These are phyloP conservation scores for Oligia latruncula DNA, from an alignment of 2,888 invertebrate genomes.

Conservation along the genomic window DNA sequence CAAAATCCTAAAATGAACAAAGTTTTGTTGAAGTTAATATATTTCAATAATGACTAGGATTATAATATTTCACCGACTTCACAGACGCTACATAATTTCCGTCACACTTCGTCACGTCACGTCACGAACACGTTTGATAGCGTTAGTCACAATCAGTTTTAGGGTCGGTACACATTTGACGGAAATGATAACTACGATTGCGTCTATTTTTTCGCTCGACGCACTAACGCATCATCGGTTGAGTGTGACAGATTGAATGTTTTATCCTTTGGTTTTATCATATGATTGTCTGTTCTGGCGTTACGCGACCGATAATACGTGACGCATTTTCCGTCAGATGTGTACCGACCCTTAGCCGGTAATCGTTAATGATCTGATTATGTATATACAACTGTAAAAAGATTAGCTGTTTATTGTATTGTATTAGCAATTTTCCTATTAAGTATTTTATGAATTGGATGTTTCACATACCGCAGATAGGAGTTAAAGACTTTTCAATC, in stretches of 20 bases:
- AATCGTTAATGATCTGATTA: constrained; percentile 8
- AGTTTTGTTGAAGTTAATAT: background rate
- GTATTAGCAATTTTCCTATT: background rate
- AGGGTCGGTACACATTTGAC: no score
- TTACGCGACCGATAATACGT: no score
- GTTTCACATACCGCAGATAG: background rate
- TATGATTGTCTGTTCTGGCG: no score
- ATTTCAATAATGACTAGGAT: background rate
- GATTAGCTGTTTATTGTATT: constrained; percentile 13
- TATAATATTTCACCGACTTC: no score
- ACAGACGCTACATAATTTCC: background rate
- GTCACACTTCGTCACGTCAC: background rate
- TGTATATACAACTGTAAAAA: background rate
- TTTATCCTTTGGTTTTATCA: no score
- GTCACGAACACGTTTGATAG: background rate
- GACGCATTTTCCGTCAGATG: no score
- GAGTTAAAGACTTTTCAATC: background rate
- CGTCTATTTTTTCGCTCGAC: no score
- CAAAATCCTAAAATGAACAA: background rate
- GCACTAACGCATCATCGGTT: no score
- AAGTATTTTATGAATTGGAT: background rate
- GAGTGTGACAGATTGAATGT: no score
- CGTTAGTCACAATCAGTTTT: background rate
- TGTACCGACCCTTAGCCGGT: background rate
- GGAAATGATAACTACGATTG: no score